Conservation (phyloP, 2,888 invertebrate genomes). For the Drosophila paranaensis region DNA sequence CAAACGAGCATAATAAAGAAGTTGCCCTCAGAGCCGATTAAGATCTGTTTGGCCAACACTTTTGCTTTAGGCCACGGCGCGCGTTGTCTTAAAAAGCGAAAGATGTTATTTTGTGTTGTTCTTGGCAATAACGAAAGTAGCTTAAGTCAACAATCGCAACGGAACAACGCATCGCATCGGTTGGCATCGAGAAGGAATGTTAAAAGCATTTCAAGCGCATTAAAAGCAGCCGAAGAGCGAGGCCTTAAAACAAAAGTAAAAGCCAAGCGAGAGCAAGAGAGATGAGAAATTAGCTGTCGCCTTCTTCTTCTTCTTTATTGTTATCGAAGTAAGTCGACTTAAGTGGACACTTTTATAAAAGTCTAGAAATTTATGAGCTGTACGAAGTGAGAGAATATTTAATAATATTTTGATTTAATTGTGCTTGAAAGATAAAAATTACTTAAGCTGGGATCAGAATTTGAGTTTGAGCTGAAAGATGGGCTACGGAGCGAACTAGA, state of each 20-base stretch:
- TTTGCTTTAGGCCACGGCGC: constrained; percentile 40
- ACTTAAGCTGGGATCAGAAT: background rate
- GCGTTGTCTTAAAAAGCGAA: constrained; percentile 63
- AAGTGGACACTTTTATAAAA: constrained; percentile 21
- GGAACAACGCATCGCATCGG: background rate
- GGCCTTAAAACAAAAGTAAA: constrained; percentile 70
- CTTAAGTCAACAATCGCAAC: constrained; percentile 65
- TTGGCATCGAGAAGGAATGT: constrained; percentile 65
- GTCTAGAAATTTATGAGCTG: background rate
- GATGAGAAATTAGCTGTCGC: constrained; percentile 7
- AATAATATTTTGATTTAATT: background rate
- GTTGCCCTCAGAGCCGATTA: constrained; percentile 42
- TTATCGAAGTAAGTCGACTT: constrained; percentile 27
- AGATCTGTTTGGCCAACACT: constrained; percentile 62
- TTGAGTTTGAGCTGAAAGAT: no score
- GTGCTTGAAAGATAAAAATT: background rate
- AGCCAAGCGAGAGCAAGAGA: constrained; percentile 38
- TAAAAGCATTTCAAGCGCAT: constrained; percentile 69
- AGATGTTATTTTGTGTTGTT: constrained; percentile 44
- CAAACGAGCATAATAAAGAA: background rate
- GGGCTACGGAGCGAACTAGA: no score
- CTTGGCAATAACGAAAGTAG: constrained; percentile 68
- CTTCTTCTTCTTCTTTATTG: background rate
- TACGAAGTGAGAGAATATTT: background rate
- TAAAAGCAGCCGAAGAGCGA: constrained; percentile 30